Evolutionary conservation across 2,113 vertebrate species (phyloP).

Genomic region (Pelecanoides urinatrix): DNA sequence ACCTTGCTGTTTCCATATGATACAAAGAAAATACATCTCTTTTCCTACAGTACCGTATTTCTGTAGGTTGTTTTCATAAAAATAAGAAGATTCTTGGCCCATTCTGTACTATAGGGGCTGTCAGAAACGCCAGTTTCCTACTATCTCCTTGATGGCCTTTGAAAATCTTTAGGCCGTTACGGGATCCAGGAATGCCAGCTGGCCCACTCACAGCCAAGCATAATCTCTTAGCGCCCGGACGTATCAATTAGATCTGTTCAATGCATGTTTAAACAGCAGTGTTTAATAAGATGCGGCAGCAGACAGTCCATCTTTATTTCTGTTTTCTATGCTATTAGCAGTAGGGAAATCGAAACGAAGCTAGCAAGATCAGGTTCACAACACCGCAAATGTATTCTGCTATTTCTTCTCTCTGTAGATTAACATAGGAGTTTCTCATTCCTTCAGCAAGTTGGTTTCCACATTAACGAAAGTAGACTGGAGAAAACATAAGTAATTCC

Average conservation of each 20-base stretch:
- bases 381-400: background rate
- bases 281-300: background rate
- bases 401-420: background rate
- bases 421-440: background rate
- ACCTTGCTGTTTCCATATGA: background rate
- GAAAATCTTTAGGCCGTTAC: background rate
- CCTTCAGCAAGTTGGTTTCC: background rate
- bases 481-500: background rate
- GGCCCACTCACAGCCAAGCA: background rate
- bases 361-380: background rate
- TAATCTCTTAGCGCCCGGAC: background rate
- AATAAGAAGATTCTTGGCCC: background rate
- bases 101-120: background rate
- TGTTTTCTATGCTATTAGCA: background rate
- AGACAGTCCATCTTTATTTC: background rate
- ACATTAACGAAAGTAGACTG: background rate
- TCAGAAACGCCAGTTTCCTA: background rate
- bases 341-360: background rate
- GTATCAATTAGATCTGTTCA: background rate
- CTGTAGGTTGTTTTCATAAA: background rate
- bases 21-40: background rate
- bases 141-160: background rate
- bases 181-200: background rate
- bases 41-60: background rate
- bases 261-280: background rate